Evolutionary conservation across 2,888 invertebrate genomes (phyloP).

Genomic region (Yponomeuta plumbellus): DNA sequence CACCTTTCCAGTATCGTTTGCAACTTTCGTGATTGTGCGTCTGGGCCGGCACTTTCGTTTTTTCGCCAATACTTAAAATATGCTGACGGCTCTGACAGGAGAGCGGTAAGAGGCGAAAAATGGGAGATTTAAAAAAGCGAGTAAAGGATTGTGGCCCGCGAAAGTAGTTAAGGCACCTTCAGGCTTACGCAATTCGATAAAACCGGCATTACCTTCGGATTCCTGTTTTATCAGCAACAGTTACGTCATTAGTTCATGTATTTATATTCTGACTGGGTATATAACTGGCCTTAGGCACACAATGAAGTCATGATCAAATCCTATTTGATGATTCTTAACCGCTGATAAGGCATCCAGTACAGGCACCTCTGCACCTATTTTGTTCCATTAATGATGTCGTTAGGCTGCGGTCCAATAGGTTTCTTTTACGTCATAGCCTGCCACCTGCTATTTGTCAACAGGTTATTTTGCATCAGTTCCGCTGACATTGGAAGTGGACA

Average conservation of each 20-base stretch:
- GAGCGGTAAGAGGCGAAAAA: slow-evolving; percentile 33
- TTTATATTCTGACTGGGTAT: not conserved
- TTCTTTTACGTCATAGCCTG: not conserved
- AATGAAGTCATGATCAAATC: slow-evolving; percentile 49
- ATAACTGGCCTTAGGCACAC: slow-evolving; percentile 27
- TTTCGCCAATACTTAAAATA: slow-evolving; percentile 18
- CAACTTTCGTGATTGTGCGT: slow-evolving; percentile 24
- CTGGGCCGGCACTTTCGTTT: slow-evolving; percentile 23
- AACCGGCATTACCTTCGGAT: not conserved
- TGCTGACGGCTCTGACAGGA: slow-evolving; percentile 34
- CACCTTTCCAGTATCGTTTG: slow-evolving; percentile 42
- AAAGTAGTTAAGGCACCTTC: not conserved
- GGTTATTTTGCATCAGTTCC: not conserved
- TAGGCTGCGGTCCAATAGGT: not conserved
- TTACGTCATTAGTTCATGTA: not conserved
- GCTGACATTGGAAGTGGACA: too few relatives aligned
- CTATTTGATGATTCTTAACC: slow-evolving; percentile 27
- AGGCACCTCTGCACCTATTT: slow-evolving; percentile 6
- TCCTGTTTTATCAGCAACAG: not conserved
- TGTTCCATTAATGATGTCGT: not conserved
- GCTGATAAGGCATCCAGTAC: slow-evolving; percentile 8
- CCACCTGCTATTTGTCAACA: not conserved
- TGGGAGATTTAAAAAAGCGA: slow-evolving; percentile 17
- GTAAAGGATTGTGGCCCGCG: not conserved
- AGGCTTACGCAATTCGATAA: not conserved